Percentiles rank a stretch among this genome's conserved stretches.
Evolutionary conservation across 2,888 invertebrate species (phyloP).

Genomic region (Lissocephala sabroskyi): DNA sequence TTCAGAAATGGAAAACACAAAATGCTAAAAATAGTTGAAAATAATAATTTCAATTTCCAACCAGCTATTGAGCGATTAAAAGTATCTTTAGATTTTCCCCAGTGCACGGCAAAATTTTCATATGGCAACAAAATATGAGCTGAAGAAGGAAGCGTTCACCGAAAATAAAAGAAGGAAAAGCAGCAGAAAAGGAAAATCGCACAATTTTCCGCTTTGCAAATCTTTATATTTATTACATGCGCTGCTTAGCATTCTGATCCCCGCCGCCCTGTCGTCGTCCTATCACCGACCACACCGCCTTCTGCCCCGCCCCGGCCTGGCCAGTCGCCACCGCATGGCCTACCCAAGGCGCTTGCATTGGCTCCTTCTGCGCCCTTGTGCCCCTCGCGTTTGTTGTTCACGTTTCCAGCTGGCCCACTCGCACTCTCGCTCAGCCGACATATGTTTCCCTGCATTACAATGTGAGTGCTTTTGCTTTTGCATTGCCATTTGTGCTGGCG

Average conservation of each 20-base stretch:
- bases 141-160: background rate
- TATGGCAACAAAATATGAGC: background rate
- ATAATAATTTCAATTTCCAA: too few species aligned
- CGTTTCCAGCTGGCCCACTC: slow-evolving; percentile 11
- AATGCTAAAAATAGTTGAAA: too few species aligned
- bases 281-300: background rate
- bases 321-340: slow-evolving; percentile 13
- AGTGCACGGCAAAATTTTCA: slow-evolving; percentile 1
- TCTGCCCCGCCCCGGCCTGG: slow-evolving; percentile 3
- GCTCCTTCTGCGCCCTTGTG: background rate
- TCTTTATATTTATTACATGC: slow-evolving; percentile 52
- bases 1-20: too few species aligned
- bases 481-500: slow-evolving; percentile 23
- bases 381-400: slow-evolving; percentile 12
- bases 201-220: slow-evolving; percentile 53
- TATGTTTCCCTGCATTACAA: slow-evolving; percentile 10
- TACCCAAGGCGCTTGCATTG: slow-evolving; percentile 16
- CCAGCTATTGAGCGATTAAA: too few species aligned
- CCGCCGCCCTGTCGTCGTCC: slow-evolving; percentile 15
- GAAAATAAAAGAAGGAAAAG: background rate
- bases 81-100: too few species aligned
- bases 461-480: slow-evolving; percentile 8
- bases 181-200: slow-evolving; percentile 15
- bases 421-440: slow-evolving; percentile 10
- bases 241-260: slow-evolving; percentile 22